phyloP scores from a whole-genome alignment of 53 echinoderm and acorn worm species.

The Stichopus horrens region DNA sequence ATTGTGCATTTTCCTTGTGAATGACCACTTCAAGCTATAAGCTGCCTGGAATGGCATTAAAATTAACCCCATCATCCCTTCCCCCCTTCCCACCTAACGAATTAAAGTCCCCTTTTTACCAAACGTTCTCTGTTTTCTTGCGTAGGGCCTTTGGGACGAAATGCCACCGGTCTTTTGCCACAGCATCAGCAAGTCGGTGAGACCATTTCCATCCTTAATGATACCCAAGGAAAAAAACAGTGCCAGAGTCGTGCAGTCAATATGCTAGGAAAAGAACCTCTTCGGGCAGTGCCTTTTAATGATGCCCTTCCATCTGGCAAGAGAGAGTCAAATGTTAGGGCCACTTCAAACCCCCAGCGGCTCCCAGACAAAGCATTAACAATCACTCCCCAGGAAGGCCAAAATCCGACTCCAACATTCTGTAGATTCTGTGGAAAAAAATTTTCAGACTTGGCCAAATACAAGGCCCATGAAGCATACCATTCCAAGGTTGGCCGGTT shows the following conservation, averaged over 20 bases:
- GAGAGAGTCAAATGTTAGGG: background rate
- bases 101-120: background rate
- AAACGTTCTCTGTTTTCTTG: constrained; percentile 21
- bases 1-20: too few relatives aligned
- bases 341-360: too few relatives aligned
- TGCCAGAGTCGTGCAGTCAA: background rate
- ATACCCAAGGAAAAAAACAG: background rate
- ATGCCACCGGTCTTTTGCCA: background rate
- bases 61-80: too few relatives aligned
- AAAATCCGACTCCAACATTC: background rate
- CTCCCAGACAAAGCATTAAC: background rate
- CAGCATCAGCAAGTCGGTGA: constrained; percentile 1
- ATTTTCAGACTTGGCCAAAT: background rate
- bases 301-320: background rate
- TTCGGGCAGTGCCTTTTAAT: too few relatives aligned
- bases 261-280: background rate
- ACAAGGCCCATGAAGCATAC: constrained; percentile 2
- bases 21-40: too few relatives aligned
- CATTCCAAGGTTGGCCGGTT: background rate
- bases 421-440: constrained; percentile 23
- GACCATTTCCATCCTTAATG: background rate
- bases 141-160: background rate
- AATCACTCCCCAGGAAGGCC: background rate
- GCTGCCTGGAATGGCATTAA: too few relatives aligned
- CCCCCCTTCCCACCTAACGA: too few relatives aligned